Conservation (phyloP, 2,113 vertebrate species). For the Reinhardtius hippoglossoides region DNA sequence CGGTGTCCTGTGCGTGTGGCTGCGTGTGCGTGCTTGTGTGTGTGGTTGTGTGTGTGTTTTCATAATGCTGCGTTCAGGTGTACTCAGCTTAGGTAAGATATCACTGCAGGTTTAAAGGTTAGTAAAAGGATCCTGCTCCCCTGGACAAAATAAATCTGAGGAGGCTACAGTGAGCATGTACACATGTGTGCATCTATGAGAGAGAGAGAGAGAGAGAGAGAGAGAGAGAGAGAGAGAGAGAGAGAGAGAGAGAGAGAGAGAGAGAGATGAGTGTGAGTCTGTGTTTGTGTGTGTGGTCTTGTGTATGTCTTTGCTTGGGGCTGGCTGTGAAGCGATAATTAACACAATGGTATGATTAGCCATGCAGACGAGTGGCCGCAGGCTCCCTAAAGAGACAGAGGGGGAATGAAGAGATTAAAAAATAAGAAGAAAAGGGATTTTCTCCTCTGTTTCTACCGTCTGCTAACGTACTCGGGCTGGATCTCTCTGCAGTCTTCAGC, state of each 20-base stretch:
- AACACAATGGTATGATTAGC: slow-evolving; percentile 75
- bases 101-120: slow-evolving; percentile 37
- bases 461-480: slow-evolving; percentile 40
- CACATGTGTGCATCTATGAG: slow-evolving; percentile 8
- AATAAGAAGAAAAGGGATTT: slow-evolving; percentile 32
- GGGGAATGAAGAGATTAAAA: slow-evolving; percentile 44
- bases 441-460: slow-evolving; percentile 27
- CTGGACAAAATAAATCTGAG: slow-evolving; percentile 55
- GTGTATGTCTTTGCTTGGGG: slow-evolving; percentile 55
- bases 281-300: slow-evolving; percentile 15
- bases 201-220: not conserved
- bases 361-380: slow-evolving; percentile 70
- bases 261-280: slow-evolving; percentile 4
- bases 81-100: slow-evolving; percentile 33
- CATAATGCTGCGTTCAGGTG: slow-evolving; percentile 42
- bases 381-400: slow-evolving; percentile 61
- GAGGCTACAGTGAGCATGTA: slow-evolving; percentile 29
- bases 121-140: slow-evolving; percentile 34
- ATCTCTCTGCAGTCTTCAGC: slow-evolving; percentile 45
- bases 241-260: not conserved
- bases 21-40: slow-evolving; percentile 3
- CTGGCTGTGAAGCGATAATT: slow-evolving; percentile 71
- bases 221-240: not conserved
- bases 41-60: slow-evolving; percentile 29
- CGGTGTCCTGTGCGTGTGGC: slow-evolving; percentile 34